These are phyloP conservation scores for Drosophila elegans DNA, from an alignment of 1,140 invertebrate genomes.

Conservation along the genomic window DNA sequence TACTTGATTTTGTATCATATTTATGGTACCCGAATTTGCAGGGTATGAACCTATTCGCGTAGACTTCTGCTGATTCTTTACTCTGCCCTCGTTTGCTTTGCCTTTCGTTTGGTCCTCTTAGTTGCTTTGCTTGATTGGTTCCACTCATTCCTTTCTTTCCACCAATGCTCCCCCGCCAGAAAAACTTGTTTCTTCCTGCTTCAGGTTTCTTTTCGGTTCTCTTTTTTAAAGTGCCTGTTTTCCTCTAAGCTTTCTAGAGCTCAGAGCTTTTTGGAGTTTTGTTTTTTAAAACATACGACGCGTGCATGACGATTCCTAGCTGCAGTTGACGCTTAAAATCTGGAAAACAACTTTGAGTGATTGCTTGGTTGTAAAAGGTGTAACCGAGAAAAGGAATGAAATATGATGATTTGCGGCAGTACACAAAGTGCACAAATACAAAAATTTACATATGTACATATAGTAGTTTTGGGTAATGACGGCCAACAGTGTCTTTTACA, in stretches of 20 bases:
- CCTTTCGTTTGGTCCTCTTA: constrained; percentile 53
- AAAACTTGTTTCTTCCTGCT: constrained; percentile 71
- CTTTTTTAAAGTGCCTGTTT: constrained; percentile 1
- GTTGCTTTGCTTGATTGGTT: constrained; percentile 68
- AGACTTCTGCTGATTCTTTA: constrained; percentile 1
- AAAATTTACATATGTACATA: no score
- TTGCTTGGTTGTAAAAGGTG: no score
- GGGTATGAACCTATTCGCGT: background rate
- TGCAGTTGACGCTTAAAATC: background rate
- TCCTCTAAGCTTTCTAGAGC: background rate
- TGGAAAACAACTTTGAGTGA: no score
- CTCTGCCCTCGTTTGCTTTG: constrained; percentile 41
- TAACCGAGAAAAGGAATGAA: no score
- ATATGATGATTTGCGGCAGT: no score
- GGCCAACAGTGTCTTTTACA: no score
- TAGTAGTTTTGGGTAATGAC: no score
- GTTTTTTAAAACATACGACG: constrained; percentile 56
- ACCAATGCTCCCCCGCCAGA: constrained; percentile 12
- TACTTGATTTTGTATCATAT: no score
- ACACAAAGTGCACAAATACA: no score
- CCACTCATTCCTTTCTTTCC: constrained; percentile 44
- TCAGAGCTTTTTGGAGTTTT: constrained; percentile 32
- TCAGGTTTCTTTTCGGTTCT: constrained; percentile 50
- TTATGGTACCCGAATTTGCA: background rate
- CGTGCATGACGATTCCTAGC: constrained; percentile 19